Evolutionary conservation across 2,113 vertebrate genomes (phyloP), one percentile per base, ranked within the genome.

Genomic region (Ictidomys tridecemlineatus): DNA sequence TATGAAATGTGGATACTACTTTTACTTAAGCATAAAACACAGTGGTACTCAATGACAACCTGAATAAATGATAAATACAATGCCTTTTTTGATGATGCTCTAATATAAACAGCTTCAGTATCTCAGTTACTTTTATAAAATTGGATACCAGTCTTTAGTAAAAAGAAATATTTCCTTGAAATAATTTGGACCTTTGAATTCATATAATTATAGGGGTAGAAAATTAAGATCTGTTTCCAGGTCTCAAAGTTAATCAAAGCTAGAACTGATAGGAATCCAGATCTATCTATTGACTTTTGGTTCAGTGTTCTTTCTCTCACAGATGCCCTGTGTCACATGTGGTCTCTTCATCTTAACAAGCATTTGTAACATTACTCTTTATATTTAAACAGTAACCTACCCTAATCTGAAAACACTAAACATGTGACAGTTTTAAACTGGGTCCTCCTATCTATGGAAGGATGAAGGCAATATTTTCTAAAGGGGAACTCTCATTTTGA

Each of bases 351-450:
- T 14, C 28, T 67, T 58, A 83, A 65, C 30, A 76, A 65, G 32
- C 45, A 78, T 76, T 94, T 82, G 42, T 9, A 37, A 28, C 70
- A 88, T 78, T 90, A 90, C 5, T 78, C 26, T 80, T 76, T 72
- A 28, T 6, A 86, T 83, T 73, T 76, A 79, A 87, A 94, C 14
- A 86, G 22, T 56, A 32, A 53, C 95, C 98, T 95, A 98, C 97
- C 96, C 70, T 95, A 93, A 67, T 98, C 96, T 2, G 97, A 93
- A 79, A 98, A 70, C 63, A 95, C 74, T 26, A 95, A 95, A 85
- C 96, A 94, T 17, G 94, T 2, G 98, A 97, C 77, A 98, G 98
- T 97, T 97, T 99, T 91, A 99, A 97, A 98, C 98, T 99, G 5
- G 98, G 97, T 0, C 98, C 97, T 97, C 98, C 98, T 94, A 98